Conservation (phyloP, 2,113 vertebrate genomes). For the Syngnathoides biaculeatus region DNA sequence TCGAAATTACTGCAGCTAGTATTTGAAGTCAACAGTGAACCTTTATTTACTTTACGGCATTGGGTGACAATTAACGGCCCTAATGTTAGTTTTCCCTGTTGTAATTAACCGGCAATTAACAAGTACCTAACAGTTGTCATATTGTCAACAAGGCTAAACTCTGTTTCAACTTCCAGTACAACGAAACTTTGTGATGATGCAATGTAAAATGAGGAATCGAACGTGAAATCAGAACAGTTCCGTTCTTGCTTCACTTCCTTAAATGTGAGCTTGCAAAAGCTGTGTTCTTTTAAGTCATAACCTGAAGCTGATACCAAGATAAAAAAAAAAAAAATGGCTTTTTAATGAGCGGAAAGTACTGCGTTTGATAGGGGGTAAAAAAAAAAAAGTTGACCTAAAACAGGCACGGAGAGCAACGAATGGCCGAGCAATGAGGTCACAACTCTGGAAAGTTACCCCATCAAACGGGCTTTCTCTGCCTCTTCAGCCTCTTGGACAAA, state of each 20-base stretch:
- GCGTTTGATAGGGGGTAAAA: background rate
- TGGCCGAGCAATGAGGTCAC: background rate
- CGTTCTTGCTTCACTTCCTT: background rate
- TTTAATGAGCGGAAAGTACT: background rate
- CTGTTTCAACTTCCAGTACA: background rate
- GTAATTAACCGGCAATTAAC: background rate
- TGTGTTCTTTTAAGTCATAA: background rate
- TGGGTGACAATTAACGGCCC: background rate
- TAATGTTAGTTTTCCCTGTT: background rate
- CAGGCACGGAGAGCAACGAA: background rate
- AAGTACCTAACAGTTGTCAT: too few relatives aligned
- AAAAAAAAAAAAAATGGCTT: background rate
- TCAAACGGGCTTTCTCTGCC: background rate
- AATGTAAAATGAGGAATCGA: background rate
- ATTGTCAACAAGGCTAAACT: too few relatives aligned
- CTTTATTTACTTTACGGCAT: background rate
- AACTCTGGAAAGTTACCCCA: background rate
- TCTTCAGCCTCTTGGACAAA: constrained; percentile 29
- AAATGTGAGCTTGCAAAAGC: background rate
- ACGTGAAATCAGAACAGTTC: background rate
- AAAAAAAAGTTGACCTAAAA: background rate
- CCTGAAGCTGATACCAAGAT: background rate
- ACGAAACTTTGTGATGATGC: background rate
- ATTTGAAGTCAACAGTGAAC: too few relatives aligned
- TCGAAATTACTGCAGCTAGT: too few relatives aligned